Conservation (phyloP, 2,113 vertebrate species). For the Hippocampus zosterae region DNA sequence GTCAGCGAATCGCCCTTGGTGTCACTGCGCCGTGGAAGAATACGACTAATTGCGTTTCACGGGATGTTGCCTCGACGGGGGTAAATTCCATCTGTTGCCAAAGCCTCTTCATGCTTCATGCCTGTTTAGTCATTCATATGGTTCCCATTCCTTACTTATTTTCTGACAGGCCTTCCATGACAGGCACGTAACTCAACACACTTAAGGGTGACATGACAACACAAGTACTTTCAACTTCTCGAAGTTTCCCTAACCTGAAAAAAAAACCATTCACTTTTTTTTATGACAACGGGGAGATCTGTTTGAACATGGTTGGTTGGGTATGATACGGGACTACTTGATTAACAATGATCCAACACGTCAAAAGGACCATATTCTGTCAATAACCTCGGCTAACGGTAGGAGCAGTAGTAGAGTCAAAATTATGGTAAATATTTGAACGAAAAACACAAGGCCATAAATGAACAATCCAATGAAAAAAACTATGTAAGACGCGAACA, state of each 20-base stretch:
- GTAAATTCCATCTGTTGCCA: slow-evolving; percentile 62
- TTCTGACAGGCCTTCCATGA: slow-evolving; percentile 35
- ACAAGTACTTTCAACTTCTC: not conserved
- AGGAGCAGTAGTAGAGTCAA: no score
- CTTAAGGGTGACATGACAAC: not conserved
- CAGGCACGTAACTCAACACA: slow-evolving; percentile 22
- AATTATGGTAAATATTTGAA: no score
- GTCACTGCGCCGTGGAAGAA: slow-evolving; percentile 23
- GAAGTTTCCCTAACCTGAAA: not conserved
- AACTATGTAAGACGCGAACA: no score
- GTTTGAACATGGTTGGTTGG: no score
- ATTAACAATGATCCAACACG: no score
- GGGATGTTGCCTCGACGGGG: slow-evolving; percentile 31
- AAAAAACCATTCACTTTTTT: not conserved
- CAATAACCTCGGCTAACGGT: no score
- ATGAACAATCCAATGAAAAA: no score
- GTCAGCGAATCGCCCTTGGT: slow-evolving; percentile 60
- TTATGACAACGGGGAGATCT: not conserved
- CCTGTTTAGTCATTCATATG: slow-evolving; percentile 41
- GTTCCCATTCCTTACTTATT: slow-evolving; percentile 28
- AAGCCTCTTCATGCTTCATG: slow-evolving; percentile 51
- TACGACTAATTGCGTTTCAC: slow-evolving; percentile 41
- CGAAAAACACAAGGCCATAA: no score
- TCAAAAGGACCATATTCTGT: no score
- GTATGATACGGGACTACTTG: no score